Conservation (phyloP, 2,888 invertebrate species). For the Aricia artaxerxes region DNA sequence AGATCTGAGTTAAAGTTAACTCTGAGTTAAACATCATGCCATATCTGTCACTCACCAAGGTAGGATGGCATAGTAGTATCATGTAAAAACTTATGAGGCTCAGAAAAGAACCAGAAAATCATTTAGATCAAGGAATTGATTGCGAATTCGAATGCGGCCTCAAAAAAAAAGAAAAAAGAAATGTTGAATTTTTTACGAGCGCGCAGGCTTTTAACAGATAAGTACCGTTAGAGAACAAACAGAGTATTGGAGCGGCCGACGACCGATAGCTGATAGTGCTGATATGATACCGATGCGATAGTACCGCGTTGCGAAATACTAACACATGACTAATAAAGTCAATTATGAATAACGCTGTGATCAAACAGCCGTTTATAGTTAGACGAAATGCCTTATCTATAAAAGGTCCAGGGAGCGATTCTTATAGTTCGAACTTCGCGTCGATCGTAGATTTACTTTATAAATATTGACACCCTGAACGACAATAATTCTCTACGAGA, state of each 20-base stretch:
- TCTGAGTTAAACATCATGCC: too few relatives aligned
- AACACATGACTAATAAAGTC: conserved; percentile 17
- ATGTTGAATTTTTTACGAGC: background rate
- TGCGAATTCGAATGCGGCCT: background rate
- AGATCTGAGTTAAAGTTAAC: too few relatives aligned
- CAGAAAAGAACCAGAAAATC: background rate
- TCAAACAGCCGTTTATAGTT: too few relatives aligned
- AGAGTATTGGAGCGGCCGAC: conserved; percentile 42
- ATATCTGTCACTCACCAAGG: too few relatives aligned
- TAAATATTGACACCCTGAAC: too few relatives aligned
- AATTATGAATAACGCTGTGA: background rate
- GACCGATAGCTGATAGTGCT: conserved; percentile 49
- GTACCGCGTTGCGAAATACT: conserved; percentile 20
- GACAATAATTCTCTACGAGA: too few relatives aligned
- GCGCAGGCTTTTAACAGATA: conserved; percentile 15
- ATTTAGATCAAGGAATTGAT: background rate
- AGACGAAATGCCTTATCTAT: too few relatives aligned
- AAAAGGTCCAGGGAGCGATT: too few relatives aligned
- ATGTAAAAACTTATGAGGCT: too few relatives aligned
- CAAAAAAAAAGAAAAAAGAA: background rate
- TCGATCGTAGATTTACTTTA: too few relatives aligned
- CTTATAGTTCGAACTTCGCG: too few relatives aligned
- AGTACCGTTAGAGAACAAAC: conserved; percentile 42
- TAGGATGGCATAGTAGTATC: too few relatives aligned
- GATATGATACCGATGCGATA: conserved; percentile 43